Evolutionary conservation across 2,113 vertebrate genomes (phyloP).

Genomic region (Arenaria interpres): DNA sequence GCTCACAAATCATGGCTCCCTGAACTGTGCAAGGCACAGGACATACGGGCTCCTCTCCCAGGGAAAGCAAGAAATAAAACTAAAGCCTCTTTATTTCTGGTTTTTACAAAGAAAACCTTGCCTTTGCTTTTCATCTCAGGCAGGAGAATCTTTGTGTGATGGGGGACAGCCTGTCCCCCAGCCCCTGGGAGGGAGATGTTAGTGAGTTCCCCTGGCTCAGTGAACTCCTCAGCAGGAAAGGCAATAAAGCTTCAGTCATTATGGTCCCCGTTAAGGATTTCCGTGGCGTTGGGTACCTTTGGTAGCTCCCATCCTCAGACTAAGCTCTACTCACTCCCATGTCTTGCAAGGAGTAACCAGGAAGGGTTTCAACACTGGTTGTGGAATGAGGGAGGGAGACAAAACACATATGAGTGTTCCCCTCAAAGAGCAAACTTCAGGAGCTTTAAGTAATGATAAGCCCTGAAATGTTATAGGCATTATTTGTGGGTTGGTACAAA

Average conservation of each 20-base stretch:
- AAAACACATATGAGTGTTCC: not conserved
- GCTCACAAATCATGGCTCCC: not conserved
- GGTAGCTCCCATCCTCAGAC: not conserved
- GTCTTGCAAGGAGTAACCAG: not conserved
- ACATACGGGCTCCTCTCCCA: not conserved
- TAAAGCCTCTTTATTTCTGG: not conserved
- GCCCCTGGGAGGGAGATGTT: not conserved
- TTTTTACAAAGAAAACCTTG: not conserved
- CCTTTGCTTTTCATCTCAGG: not conserved
- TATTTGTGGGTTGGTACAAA: not conserved
- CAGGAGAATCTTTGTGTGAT: not conserved
- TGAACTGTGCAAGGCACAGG: not conserved
- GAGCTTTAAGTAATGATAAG: not conserved
- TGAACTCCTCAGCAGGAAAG: not conserved
- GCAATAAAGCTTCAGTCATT: fast-evolving
- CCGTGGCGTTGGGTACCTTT: not conserved
- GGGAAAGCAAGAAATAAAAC: not conserved
- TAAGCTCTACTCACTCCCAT: not conserved
- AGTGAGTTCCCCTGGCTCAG: not conserved
- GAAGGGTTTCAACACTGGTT: not conserved
- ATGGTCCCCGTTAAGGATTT: not conserved
- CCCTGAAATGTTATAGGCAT: too few species aligned
- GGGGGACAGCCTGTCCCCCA: not conserved
- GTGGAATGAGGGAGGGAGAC: not conserved
- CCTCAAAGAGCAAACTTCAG: not conserved